A percentile compares a stretch with the other conserved stretches of the same genome.
Conservation (phyloP, 2,797 vertebrate genomes). For the Macroramphosus scolopax region DNA sequence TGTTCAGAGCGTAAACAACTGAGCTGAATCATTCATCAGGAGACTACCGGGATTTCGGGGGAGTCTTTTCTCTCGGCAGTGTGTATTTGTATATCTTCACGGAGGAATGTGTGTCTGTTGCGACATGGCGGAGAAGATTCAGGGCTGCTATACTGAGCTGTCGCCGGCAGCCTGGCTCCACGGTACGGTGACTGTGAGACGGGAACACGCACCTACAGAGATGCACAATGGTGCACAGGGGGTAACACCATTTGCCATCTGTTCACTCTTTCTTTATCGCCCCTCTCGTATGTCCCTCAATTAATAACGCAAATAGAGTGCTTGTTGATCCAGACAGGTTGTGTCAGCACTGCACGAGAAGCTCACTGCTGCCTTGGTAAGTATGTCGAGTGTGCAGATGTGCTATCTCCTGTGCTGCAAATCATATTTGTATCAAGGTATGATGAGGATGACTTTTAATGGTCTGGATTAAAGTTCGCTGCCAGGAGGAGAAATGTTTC, state of each 20-base stretch:
- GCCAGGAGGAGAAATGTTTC: slow-evolving; percentile 27
- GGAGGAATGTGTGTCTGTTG: slow-evolving; percentile 34
- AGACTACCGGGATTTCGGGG: slow-evolving; percentile 23
- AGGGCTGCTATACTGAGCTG: slow-evolving; percentile 43
- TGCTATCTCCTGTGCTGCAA: slow-evolving; percentile 12
- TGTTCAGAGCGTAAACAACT: slow-evolving; percentile 56
- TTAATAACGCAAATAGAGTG: slow-evolving; percentile 22
- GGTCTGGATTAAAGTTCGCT: slow-evolving; percentile 45
- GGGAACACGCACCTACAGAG: slow-evolving; percentile 18
- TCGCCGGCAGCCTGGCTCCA: slow-evolving; percentile 36
- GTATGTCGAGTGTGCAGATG: slow-evolving; percentile 21
- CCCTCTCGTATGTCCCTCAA: slow-evolving; percentile 12
- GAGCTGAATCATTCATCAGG: slow-evolving; percentile 41
- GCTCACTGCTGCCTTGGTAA: slow-evolving; percentile 8
- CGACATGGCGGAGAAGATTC: slow-evolving; percentile 35
- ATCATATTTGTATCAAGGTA: slow-evolving; percentile 38
- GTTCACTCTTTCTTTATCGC: slow-evolving; percentile 8
- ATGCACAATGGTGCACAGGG: background rate
- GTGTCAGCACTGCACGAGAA: background rate
- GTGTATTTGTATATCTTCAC: slow-evolving; percentile 27
- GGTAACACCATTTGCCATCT: slow-evolving; percentile 17
- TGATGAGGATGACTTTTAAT: slow-evolving; percentile 60
- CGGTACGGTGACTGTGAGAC: slow-evolving; percentile 27
- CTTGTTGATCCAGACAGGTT: background rate
- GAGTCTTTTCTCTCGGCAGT: slow-evolving; percentile 16